phyloP scores from a whole-genome alignment of 1,140 invertebrate species.

The Semibalanus balanoides region DNA sequence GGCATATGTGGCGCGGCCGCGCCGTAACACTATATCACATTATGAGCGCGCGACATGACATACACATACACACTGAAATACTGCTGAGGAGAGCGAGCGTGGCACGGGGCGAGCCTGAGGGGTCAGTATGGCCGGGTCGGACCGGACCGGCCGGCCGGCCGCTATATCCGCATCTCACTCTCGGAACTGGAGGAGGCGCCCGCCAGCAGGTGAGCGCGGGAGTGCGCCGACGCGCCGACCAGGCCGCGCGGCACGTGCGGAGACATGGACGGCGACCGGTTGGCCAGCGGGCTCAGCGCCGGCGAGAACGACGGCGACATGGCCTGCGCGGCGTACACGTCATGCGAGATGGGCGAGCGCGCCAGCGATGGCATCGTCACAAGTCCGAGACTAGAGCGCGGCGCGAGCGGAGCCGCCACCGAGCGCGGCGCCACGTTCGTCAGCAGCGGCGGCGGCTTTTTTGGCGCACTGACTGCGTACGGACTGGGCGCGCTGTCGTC shows the following conservation, averaged over 20 bases:
- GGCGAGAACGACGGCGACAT: conserved; percentile 91
- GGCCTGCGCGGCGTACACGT: conserved; percentile 70
- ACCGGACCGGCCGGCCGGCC: no score
- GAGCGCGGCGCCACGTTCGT: conserved; percentile 13
- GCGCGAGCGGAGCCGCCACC: conserved; percentile 58
- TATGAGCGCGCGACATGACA: not conserved
- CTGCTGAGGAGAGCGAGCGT: not conserved
- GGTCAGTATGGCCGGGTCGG: no score
- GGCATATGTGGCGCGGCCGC: not conserved
- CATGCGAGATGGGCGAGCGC: conserved; percentile 71
- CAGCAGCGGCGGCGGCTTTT: conserved; percentile 42
- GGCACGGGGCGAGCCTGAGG: conserved; percentile 5
- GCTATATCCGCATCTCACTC: no score
- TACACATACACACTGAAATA: not conserved
- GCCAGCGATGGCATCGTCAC: conserved; percentile 33
- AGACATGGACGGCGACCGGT: conserved; percentile 67
- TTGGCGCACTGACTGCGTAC: conserved; percentile 35
- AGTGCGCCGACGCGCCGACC: no score
- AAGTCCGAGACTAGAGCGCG: conserved; percentile 21
- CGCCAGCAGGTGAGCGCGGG: no score
- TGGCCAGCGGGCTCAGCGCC: conserved; percentile 78
- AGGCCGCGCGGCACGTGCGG: no score
- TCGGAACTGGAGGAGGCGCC: no score
- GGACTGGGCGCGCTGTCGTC: conserved; percentile 72
- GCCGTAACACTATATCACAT: conserved; percentile 8